Conservation (phyloP, 2,797 vertebrate genomes). For the Danio choprae region DNA sequence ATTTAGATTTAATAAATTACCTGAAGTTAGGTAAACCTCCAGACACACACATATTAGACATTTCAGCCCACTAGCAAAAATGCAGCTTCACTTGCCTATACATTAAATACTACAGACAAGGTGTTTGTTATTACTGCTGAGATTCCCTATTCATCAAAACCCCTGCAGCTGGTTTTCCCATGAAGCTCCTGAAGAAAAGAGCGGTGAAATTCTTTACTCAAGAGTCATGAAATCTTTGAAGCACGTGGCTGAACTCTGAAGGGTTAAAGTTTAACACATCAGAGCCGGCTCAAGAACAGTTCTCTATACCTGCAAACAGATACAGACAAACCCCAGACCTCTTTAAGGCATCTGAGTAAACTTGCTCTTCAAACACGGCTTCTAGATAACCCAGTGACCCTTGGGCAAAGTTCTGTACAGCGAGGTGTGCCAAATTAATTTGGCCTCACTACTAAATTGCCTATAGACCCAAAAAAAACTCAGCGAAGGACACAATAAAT, state of each 20-base stretch:
- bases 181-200: background rate
- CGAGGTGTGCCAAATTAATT: conserved; percentile 16
- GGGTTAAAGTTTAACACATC: conserved; percentile 61
- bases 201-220: conserved; percentile 19
- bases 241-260: conserved; percentile 34
- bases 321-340: conserved; percentile 32
- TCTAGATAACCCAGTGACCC: conserved; percentile 53
- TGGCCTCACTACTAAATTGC: conserved; percentile 13
- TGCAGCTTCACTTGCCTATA: background rate
- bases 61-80: background rate
- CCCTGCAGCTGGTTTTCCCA: background rate
- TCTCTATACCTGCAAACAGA: conserved; percentile 20
- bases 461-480: conserved; percentile 23
- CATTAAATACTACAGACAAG: conserved; percentile 7
- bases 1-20: background rate
- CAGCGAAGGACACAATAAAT: conserved; percentile 50
- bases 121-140: conserved; percentile 30
- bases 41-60: background rate
- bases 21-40: conserved; percentile 14
- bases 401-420: conserved; percentile 31
- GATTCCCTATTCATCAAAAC: background rate
- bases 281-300: conserved; percentile 31
- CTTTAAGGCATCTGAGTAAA: conserved; percentile 44
- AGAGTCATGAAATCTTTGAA: conserved; percentile 2
- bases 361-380: conserved; percentile 46